Base-by-base conservation (phyloP, 2,113 vertebrate genomes). In the Plecotus auritus region DNA sequence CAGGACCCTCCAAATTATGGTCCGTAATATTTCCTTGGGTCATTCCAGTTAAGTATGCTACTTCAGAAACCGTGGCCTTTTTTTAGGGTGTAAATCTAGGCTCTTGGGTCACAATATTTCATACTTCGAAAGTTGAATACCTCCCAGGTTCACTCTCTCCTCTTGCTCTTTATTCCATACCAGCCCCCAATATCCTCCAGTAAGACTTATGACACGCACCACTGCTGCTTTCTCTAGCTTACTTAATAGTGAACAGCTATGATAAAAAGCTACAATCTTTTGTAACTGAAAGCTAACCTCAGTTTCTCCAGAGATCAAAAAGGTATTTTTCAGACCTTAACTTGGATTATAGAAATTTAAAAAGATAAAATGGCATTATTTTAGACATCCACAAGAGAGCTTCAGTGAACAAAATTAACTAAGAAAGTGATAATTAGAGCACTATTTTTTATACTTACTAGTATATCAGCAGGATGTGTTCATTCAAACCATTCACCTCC, bases 401-500 rank as follows among this genome's bases (percentile, higher is more conserved):
- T 77, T 85, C 18, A 51, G 0, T 45, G 76, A 91, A 37, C 49
- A 82, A 90, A 96, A 96, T 80, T 85, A 96, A 83, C 23, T 13
- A 83, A 89, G 67, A 47, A 87, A 90, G 35, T 51, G 16, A 93
- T 26, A 86, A n/a, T 45, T 54, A 45, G 22, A 94, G 91, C 54
- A 82, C 32, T 45, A 59, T 49, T 88, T 64, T 69, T 35, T 18
- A 37, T 54, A 30, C 30, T 87, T 76, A 49, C 47, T 49, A 49
- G 47, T 49, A 64, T 77, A 61, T 56, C 80, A 88, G 78, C 26
- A 85, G 67, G 16, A 82, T 84, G 4, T 45, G 81, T 70, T 91
- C 30, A 40, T 76, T 94, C 51, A 85, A 86, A 88, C 23, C 40
- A 86, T 49, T 88, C 13, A 7, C 20, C 70, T 78, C 32, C 61